Base-by-base conservation (phyloP, 2,888 invertebrate genomes). In the Melanargia galathea region DNA sequence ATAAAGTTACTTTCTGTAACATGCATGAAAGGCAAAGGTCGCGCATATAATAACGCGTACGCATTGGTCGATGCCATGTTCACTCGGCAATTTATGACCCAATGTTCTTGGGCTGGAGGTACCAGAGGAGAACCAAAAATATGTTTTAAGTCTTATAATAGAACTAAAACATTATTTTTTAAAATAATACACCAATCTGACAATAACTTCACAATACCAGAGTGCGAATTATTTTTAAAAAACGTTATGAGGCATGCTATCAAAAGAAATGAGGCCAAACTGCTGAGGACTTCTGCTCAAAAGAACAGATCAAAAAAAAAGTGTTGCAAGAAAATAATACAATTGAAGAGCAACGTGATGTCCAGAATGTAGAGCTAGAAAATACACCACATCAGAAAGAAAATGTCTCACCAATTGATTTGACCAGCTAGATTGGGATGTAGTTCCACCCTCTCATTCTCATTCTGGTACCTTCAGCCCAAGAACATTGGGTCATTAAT, bases 71-170 rank as follows among this genome's bases (percentile, higher is more conserved):
- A 54, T 38, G 35, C 35, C 16, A 54, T 54, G 54, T 54, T 54
- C 20, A 20, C 33, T 38, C 35, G 54, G 20, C 16, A 54, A 20
- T 54, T 54, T 38, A 35, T 54, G 54, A 54, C 33, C 7, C 54
- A 54, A 54, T 54, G 54, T 54, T 54, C 54, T 16, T 54, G 54
- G 54, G 54, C 54, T 35, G 54, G 54, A 35, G 54, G 54, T 20
- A 35, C 54, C 20, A 16, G 35, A 33, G 54, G 38, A 38, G 38
- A 54, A 20, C 46, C 46, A 20, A 46, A 46, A 46, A 46, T 20
- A 46, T 46, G 46, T 20, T 46, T 18, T 46, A 46, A 46, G 22
- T 46, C 46, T 20, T 46, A 13, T 20, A 46, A 10, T 20, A 20
- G n/a, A 18, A 46, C 46, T 20, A 46, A 11, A 46, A 3, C 18